phyloP scores from a whole-genome alignment of 1,140 invertebrate species.

The Paralvinella palmiformis region DNA sequence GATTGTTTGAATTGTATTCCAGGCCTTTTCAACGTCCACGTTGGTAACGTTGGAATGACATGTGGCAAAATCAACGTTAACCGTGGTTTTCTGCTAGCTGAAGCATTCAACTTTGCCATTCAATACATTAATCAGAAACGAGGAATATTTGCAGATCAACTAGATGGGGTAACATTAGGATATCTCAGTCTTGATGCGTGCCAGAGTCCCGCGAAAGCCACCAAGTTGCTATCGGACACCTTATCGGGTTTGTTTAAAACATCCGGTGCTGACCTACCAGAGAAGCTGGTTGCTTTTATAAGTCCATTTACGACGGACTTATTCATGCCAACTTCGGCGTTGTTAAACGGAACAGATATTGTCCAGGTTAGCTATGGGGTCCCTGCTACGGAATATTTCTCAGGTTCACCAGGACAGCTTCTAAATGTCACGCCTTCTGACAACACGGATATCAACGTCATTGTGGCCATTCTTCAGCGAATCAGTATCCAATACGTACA shows the following conservation, averaged over 20 bases:
- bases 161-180: slow-evolving; percentile 35
- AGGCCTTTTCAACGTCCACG: slow-evolving; percentile 46
- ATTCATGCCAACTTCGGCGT: slow-evolving; percentile 39
- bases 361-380: slow-evolving; percentile 75
- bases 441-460: slow-evolving; percentile 69
- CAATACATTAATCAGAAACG: slow-evolving; percentile 35
- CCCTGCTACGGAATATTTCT: slow-evolving; percentile 65
- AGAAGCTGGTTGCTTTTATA: slow-evolving; percentile 22
- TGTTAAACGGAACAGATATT: slow-evolving; percentile 59
- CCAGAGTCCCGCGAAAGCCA: slow-evolving; percentile 32
- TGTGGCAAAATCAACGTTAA: slow-evolving; percentile 39
- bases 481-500: slow-evolving; percentile 41
- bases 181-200: slow-evolving; percentile 41
- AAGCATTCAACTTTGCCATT: slow-evolving; percentile 43
- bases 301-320: slow-evolving; percentile 26
- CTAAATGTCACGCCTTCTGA: no score
- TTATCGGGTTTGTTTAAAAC: no score
- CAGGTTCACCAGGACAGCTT: slow-evolving; percentile 74
- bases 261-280: no score
- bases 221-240: slow-evolving; percentile 38
- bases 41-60: slow-evolving; percentile 29
- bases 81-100: slow-evolving; percentile 40
- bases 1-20: slow-evolving; percentile 19
- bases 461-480: slow-evolving; percentile 47
- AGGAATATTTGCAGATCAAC: slow-evolving; percentile 32